Percentiles rank a stretch among this genome's conserved stretches.
Conservation (phyloP, 2,113 vertebrate genomes). For the Cyanoderma ruficeps region DNA sequence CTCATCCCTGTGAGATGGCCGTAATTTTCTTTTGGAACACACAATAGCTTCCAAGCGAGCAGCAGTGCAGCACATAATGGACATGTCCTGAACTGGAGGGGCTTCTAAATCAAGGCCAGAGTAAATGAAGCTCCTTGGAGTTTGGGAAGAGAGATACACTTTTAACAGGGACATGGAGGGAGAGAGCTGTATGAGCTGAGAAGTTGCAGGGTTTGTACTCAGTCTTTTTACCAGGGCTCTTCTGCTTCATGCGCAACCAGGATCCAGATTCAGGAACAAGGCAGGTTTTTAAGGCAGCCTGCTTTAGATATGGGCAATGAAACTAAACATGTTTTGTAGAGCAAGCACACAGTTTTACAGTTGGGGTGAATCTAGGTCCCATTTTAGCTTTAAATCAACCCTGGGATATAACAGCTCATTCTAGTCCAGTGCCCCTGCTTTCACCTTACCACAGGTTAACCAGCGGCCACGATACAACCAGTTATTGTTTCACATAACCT, state of each 20-base stretch:
- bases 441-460: slow-evolving; percentile 26
- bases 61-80: background rate
- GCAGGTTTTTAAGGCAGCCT: background rate
- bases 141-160: background rate
- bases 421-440: background rate
- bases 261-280: background rate
- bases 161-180: background rate
- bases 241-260: background rate
- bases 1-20: background rate
- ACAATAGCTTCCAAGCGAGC: background rate
- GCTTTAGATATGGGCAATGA: background rate
- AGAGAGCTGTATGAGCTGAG: background rate
- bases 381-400: slow-evolving; percentile 21
- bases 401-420: background rate
- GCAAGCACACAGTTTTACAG: background rate
- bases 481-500: slow-evolving; percentile 1
- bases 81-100: background rate
- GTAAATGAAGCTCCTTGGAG: background rate
- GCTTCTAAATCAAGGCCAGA: background rate
- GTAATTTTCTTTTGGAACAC: background rate
- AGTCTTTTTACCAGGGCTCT: background rate
- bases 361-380: background rate
- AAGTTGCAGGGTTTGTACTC: background rate
- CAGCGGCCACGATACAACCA: background rate
- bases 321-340: background rate